A percentile compares a stretch with the other conserved stretches of the same genome.
phyloP scores from a whole-genome alignment of 2,888 invertebrate species.

The Microctonus aethiopoides region DNA sequence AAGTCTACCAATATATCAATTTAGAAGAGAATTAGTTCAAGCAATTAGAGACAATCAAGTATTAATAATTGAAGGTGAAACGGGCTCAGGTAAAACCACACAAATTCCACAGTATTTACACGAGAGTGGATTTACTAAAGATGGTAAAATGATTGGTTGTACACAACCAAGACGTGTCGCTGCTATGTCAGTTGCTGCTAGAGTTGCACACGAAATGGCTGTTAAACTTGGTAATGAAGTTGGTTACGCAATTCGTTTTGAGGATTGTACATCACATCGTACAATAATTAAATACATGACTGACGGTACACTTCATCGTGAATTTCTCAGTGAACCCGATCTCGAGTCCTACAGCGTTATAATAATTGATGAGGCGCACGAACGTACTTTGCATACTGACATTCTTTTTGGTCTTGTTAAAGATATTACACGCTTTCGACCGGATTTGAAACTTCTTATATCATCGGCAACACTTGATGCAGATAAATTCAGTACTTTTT shows the following conservation, averaged over 20 bases:
- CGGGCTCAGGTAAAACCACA: constrained; percentile 98
- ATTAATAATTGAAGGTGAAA: constrained; percentile 97
- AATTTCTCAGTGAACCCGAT: constrained; percentile 97
- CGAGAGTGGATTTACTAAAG: constrained; percentile 89
- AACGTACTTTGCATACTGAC: constrained; percentile 97
- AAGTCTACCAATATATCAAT: constrained; percentile 94
- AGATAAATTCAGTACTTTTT: constrained; percentile 97
- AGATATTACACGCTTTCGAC: constrained; percentile 92
- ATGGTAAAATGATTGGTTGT: constrained; percentile 92
- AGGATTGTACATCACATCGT: constrained; percentile 98
- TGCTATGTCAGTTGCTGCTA: constrained; percentile 99
- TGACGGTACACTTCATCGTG: constrained; percentile 96
- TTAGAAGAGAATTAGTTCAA: constrained; percentile 86
- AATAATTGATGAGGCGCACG: constrained; percentile 99
- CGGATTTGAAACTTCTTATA: constrained; percentile 94
- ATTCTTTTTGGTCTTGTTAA: constrained; percentile 97
- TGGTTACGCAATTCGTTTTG: constrained; percentile 93
- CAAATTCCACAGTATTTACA: constrained; percentile 98
- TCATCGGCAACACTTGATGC: constrained; percentile 99
- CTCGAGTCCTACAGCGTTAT: constrained; percentile 95
- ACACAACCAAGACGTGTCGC: constrained; percentile 98
- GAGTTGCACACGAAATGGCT: constrained; percentile 98
- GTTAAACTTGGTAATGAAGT: constrained; percentile 95
- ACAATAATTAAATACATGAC: constrained; percentile 99
- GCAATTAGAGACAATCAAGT: constrained; percentile 92